Evolutionary conservation across 1,140 invertebrate species (phyloP).

Genomic region (Dreissena rostriformis): DNA sequence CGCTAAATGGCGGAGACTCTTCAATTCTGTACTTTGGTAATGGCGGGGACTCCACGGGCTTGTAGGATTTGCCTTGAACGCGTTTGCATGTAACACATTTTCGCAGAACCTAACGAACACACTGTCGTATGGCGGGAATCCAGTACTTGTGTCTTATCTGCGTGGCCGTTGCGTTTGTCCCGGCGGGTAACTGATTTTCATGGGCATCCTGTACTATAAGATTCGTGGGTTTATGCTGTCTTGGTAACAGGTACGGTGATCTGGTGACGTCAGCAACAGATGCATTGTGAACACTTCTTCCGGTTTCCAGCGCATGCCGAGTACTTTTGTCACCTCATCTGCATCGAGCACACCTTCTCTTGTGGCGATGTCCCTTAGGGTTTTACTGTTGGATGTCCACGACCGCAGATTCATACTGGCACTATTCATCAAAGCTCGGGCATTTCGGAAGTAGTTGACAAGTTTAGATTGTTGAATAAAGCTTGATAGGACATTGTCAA

Average conservation of each 20-base stretch:
- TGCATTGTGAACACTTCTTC: slow-evolving; percentile 33
- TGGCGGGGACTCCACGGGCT: background rate
- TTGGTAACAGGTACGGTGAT: slow-evolving; percentile 52
- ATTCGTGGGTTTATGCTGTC: slow-evolving; percentile 32
- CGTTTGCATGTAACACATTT: background rate
- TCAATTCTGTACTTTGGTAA: slow-evolving; percentile 14
- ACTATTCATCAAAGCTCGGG: slow-evolving; percentile 8
- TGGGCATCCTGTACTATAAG: slow-evolving; percentile 30
- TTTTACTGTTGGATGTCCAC: slow-evolving; percentile 34
- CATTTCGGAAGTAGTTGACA: slow-evolving; percentile 10
- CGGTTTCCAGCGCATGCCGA: background rate
- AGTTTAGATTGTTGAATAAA: slow-evolving; percentile 12
- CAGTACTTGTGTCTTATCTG: background rate
- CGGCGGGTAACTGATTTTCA: background rate
- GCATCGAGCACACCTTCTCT: slow-evolving; percentile 34
- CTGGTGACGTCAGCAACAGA: slow-evolving; percentile 26
- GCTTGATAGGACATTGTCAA: slow-evolving; percentile 39
- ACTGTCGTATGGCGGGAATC: background rate
- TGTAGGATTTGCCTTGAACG: slow-evolving; percentile 4
- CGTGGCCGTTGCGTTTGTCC: background rate
- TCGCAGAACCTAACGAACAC: background rate
- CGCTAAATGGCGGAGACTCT: background rate
- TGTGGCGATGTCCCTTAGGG: background rate
- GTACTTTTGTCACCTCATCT: slow-evolving; percentile 6
- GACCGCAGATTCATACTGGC: slow-evolving; percentile 42